Conservation (phyloP, 2,888 invertebrate genomes). For the Hypselothyrea guttata region DNA sequence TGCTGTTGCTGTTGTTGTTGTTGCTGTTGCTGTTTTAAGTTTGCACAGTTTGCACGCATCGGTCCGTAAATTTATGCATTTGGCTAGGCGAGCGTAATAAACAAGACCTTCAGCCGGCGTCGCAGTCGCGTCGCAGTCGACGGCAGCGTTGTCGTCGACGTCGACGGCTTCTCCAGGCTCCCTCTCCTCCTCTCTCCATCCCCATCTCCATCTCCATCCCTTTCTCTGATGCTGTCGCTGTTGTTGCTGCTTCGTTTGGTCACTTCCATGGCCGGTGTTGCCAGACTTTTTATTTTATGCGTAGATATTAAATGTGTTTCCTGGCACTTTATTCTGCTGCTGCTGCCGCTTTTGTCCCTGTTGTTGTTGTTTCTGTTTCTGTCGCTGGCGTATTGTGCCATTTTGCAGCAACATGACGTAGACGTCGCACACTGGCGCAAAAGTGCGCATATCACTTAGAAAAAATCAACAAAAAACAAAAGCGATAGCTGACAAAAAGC, state of each 20-base stretch:
- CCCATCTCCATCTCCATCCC: conserved; percentile 33
- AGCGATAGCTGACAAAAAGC: conserved; percentile 12
- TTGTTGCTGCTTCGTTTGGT: conserved; percentile 55
- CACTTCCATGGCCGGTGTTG: conserved; percentile 69
- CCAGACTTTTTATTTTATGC: conserved; percentile 66
- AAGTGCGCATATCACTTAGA: conserved; percentile 65
- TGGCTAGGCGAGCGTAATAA: conserved; percentile 77
- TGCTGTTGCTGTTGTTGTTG: conserved; percentile 19
- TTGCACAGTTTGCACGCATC: conserved; percentile 76
- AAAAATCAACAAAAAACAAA: too few species aligned
- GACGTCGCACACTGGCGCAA: conserved; percentile 67
- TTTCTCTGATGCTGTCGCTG: conserved; percentile 20
- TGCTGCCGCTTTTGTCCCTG: conserved; percentile 33
- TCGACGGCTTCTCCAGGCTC: conserved; percentile 23
- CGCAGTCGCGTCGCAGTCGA: conserved; percentile 38
- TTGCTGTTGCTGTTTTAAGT: conserved; percentile 48
- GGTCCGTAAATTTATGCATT: conserved; percentile 78
- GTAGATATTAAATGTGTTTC: conserved; percentile 79
- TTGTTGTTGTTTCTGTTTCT: conserved; percentile 24
- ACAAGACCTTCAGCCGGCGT: conserved; percentile 74
- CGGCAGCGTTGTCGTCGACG: conserved; percentile 14
- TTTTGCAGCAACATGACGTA: conserved; percentile 64
- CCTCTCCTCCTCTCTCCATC: conserved; percentile 13
- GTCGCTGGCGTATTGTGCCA: conserved; percentile 57
- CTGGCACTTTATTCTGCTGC: conserved; percentile 73